Conservation (phyloP, 1,140 invertebrate species). For the Danaus plexippus region DNA sequence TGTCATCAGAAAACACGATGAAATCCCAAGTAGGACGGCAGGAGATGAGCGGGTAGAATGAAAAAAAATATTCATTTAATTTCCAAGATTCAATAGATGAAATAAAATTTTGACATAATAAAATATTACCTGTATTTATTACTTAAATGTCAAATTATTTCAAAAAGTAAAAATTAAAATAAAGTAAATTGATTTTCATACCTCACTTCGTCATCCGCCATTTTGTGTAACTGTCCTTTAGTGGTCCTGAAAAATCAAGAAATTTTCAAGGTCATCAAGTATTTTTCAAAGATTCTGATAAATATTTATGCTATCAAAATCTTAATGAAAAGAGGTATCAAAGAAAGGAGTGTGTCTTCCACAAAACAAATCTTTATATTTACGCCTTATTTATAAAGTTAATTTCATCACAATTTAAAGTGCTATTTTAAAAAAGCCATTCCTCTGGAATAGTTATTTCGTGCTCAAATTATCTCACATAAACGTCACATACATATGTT, state of each 20-base stretch:
- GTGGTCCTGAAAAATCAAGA: slow-evolving; percentile 53
- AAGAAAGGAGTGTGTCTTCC: too few relatives aligned
- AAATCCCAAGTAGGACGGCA: slow-evolving; percentile 11
- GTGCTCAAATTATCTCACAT: too few relatives aligned
- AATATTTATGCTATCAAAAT: not conserved
- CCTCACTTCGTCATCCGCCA: slow-evolving; percentile 93
- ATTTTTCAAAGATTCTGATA: not conserved
- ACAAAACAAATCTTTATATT: too few relatives aligned
- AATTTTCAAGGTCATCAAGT: slow-evolving; percentile 2
- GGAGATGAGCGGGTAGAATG: slow-evolving; percentile 23
- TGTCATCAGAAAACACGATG: slow-evolving; percentile 5
- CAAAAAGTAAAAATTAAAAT: too few relatives aligned
- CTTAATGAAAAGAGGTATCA: too few relatives aligned
- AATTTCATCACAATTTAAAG: too few relatives aligned
- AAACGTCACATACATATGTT: slow-evolving; percentile 3
- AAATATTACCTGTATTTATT: too few relatives aligned
- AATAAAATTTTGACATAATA: not conserved
- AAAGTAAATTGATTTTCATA: slow-evolving; percentile 46
- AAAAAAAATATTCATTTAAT: slow-evolving; percentile 27
- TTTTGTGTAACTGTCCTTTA: slow-evolving; percentile 73
- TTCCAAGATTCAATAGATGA: too few relatives aligned
- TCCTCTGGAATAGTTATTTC: too few relatives aligned
- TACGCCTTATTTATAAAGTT: too few relatives aligned
- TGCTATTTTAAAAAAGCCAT: too few relatives aligned
- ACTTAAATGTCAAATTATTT: too few relatives aligned